Conservation (phyloP, 2,113 vertebrate genomes). For the Chloebia gouldiae region DNA sequence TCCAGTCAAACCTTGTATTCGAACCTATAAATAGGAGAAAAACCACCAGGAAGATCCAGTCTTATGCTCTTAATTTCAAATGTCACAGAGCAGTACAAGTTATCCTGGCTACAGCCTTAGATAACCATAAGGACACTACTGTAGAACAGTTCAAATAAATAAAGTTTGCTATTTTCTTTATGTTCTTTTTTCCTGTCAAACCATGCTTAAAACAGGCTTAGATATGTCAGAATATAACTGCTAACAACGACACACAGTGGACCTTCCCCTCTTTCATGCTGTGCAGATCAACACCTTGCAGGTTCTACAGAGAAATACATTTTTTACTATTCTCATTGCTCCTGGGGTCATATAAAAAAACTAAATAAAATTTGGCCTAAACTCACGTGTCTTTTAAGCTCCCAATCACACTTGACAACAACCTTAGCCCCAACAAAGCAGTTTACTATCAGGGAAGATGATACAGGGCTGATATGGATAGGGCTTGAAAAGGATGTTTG, state of each 20-base stretch:
- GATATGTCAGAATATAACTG: not conserved
- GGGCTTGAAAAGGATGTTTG: not conserved
- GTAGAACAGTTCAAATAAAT: not conserved
- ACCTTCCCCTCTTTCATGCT: not conserved
- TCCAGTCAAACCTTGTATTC: conserved; percentile 94
- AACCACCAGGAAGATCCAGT: not conserved
- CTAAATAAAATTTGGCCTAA: not conserved
- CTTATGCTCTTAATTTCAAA: not conserved
- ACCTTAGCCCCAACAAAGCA: not conserved
- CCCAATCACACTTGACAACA: not conserved
- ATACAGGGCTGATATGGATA: not conserved
- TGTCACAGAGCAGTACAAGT: not conserved
- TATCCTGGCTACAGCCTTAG: not conserved
- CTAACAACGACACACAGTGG: not conserved
- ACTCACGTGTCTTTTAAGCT: not conserved
- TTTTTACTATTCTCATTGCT: not conserved
- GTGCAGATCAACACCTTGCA: not conserved
- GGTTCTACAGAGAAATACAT: not conserved
- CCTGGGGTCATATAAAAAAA: not conserved
- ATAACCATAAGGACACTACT: not conserved
- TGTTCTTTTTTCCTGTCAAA: not conserved
- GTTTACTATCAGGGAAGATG: not conserved
- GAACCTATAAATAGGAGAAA: conserved; percentile 78
- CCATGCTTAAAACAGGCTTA: not conserved
- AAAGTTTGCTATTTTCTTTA: not conserved